Percentiles rank a stretch among this genome's conserved stretches.
These are phyloP conservation scores for Malurus melanocephalus DNA, from an alignment of 2,113 vertebrate species.

Conservation along the genomic window DNA sequence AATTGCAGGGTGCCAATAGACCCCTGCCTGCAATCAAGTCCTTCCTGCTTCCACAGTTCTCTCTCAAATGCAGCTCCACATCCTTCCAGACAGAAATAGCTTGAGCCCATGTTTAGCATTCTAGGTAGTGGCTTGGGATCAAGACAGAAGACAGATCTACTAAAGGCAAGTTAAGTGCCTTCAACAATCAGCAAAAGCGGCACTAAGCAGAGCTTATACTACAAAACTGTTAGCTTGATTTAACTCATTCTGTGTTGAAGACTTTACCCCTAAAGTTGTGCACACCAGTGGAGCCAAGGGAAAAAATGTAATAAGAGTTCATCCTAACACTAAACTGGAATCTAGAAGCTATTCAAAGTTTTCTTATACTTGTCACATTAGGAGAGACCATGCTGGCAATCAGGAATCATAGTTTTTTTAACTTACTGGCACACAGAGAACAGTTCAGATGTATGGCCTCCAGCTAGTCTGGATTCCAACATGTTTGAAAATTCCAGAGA, in stretches of 20 bases:
- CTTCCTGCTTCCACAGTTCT: neutral
- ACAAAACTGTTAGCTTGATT: neutral
- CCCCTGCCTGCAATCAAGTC: neutral
- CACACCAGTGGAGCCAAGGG: neutral
- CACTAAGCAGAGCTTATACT: neutral
- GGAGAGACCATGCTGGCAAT: neutral
- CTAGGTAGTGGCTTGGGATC: neutral
- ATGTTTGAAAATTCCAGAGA: neutral
- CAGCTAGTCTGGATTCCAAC: neutral
- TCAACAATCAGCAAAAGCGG: neutral
- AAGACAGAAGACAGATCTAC: neutral
- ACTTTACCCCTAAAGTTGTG: neutral
- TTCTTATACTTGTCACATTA: neutral
- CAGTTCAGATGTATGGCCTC: neutral
- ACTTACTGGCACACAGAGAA: neutral
- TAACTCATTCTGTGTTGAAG: neutral
- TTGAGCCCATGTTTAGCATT: neutral
- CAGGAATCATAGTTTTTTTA: neutral
- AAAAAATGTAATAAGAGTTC: neutral
- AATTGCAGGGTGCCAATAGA: neutral
- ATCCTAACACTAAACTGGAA: neutral
- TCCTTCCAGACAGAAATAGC: neutral
- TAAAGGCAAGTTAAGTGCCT: neutral
- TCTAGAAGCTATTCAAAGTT: neutral
- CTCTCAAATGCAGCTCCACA: neutral